Conservation (phyloP, 2,888 invertebrate species). For the Carpatolechia fugitivella region DNA sequence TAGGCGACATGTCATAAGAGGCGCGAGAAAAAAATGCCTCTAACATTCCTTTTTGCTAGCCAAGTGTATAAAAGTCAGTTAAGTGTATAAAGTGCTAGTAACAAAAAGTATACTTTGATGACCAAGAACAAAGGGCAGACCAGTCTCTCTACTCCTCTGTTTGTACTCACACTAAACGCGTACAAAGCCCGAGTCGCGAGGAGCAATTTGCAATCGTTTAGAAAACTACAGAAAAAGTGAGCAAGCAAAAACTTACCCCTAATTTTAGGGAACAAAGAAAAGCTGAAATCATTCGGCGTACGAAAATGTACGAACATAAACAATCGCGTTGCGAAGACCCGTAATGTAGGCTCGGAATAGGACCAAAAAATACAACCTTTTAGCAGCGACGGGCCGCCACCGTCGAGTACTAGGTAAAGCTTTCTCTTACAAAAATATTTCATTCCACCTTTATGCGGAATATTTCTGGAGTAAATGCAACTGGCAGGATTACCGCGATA, state of each 20-base stretch:
- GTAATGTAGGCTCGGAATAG: neutral
- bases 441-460: neutral
- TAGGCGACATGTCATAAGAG: no score
- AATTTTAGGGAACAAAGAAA: neutral
- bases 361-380: conserved; percentile 6
- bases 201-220: no score
- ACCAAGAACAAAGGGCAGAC: no score
- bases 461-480: neutral
- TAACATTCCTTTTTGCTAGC: no score
- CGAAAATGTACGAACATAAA: neutral
- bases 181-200: no score
- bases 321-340: neutral
- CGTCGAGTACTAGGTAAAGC: conserved; percentile 4
- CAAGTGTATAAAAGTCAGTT: neutral
- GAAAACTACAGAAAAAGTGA: neutral
- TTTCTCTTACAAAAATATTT: conserved; percentile 10
- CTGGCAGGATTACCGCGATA: neutral
- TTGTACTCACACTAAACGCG: no score
- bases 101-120: no score
- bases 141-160: no score
- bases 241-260: neutral
- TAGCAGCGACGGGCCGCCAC: neutral
- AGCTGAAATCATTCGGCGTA: conserved; percentile 17
- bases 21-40: no score
- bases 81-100: neutral